Evolutionary conservation across 2,888 invertebrate species (phyloP), one percentile per base, ranked within the genome.

Genomic region (Ryuthela nishihirai): DNA sequence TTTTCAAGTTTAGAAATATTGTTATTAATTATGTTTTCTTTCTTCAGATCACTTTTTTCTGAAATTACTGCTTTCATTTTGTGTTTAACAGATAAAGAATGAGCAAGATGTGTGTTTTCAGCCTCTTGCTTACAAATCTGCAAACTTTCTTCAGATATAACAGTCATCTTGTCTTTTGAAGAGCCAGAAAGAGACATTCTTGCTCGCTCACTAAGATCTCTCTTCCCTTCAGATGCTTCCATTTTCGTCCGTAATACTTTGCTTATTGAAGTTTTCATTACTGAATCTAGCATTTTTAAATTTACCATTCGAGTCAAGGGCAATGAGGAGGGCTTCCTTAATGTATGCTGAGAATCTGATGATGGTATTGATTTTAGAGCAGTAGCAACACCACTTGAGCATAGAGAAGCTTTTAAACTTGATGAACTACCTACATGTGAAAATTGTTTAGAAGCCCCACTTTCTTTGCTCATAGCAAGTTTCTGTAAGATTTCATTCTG

Each of bases 401-500:
- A 10, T 9, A 15, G 34, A 9, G n/a, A n/a, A 6, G 34, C n/a
- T 34, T n/a, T n/a, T 10, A 15, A 15, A 4, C n/a, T 9, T 23
- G 44, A 35, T 5, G 40, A 38, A 42, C 35, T 52, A 34, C 34
- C 17, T 17, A 6, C 10, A 21, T 17, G 4, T n/a, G n/a, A n/a
- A n/a, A n/a, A n/a, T n/a, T n/a, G n/a, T n/a, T n/a, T n/a, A n/a
- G n/a, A n/a, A n/a, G n/a, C n/a, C n/a, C n/a, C n/a, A 4, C 12
- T 17, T 39, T 39, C 39, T 10, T 39, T 39, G 2, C 18, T 39
- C 39, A 39, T 39, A n/a, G 18, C 43, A 4, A 10, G 50, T 35
- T 62, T 52, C 29, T 54, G 48, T 12, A 62, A 15, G 18, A 54
- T 54, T 56, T 62, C 54, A n/a, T 62, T 62, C 24, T 62, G 62